Conservation (phyloP, 1,140 invertebrate genomes). For the Elymnias hypermnestra region DNA sequence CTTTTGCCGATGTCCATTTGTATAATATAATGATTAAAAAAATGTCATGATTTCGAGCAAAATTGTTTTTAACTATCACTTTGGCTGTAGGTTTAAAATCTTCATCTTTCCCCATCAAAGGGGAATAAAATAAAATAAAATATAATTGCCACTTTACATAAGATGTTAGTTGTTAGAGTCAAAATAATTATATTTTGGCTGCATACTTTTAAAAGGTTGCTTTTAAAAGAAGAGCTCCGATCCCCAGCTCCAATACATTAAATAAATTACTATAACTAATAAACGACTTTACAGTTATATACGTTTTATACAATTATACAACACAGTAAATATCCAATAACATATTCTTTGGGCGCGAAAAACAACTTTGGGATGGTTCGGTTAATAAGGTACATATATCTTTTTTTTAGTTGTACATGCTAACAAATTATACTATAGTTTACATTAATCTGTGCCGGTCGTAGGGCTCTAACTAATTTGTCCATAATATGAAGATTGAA, state of each 20-base stretch:
- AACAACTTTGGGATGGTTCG: slow-evolving; percentile 56
- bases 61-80: no score
- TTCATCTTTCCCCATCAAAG: no score
- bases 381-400: slow-evolving; percentile 10
- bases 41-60: slow-evolving; percentile 2
- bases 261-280: slow-evolving; percentile 71
- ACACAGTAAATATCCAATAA: slow-evolving; percentile 55
- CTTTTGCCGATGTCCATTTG: slow-evolving; percentile 55
- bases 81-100: no score
- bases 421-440: no score
- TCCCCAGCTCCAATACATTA: slow-evolving; percentile 35
- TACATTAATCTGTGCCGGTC: no score
- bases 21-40: slow-evolving; percentile 2
- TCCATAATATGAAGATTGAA: no score
- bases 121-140: no score
- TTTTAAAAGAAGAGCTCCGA: slow-evolving; percentile 67
- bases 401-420: no score
- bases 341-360: slow-evolving; percentile 67
- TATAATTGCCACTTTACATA: slow-evolving; percentile 11
- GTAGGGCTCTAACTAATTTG: no score
- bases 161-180: slow-evolving; percentile 31
- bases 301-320: slow-evolving; percentile 72
- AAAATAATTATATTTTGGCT: slow-evolving; percentile 44
- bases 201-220: slow-evolving; percentile 60
- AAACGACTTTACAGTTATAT: slow-evolving; percentile 68